Conservation (phyloP, 2,888 invertebrate species). For the Drosophila percnosoma region DNA sequence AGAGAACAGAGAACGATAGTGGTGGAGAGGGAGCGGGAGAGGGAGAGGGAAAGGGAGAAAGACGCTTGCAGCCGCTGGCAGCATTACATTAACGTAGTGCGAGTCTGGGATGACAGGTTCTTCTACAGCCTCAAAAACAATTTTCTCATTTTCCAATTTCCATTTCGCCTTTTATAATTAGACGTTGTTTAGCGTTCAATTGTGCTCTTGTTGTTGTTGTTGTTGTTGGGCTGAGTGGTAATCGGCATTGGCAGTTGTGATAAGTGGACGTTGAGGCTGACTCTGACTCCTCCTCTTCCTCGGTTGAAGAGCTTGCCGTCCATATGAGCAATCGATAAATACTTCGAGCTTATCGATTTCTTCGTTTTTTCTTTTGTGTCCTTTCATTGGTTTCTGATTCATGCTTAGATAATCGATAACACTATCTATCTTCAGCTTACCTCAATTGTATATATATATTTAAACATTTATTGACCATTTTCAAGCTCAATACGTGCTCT, state of each 20-base stretch:
- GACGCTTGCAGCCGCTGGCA: neutral
- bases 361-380: neutral
- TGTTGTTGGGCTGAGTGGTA: constrained; percentile 25
- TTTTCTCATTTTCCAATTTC: constrained; percentile 61
- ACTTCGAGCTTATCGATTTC: constrained; percentile 1
- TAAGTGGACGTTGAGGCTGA: constrained; percentile 9
- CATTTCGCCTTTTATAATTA: constrained; percentile 60
- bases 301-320: neutral
- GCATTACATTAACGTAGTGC: neutral
- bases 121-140: constrained; percentile 33
- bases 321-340: constrained; percentile 1
- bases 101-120: constrained; percentile 38
- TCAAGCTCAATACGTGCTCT: constrained; percentile 14
- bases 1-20: neutral
- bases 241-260: constrained; percentile 16
- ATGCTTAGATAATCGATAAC: neutral
- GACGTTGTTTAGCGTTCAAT: constrained; percentile 59
- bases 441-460: neutral
- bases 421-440: neutral
- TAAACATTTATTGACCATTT: constrained; percentile 17
- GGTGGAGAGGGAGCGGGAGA: too few species aligned
- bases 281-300: neutral
- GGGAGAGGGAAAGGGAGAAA: neutral
- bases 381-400: neutral
- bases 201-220: constrained; percentile 29